A percentile compares a stretch with the other conserved stretches of the same genome.
Evolutionary conservation across 1,140 invertebrate species (phyloP).

Genomic region (Heliconius nattereri): DNA sequence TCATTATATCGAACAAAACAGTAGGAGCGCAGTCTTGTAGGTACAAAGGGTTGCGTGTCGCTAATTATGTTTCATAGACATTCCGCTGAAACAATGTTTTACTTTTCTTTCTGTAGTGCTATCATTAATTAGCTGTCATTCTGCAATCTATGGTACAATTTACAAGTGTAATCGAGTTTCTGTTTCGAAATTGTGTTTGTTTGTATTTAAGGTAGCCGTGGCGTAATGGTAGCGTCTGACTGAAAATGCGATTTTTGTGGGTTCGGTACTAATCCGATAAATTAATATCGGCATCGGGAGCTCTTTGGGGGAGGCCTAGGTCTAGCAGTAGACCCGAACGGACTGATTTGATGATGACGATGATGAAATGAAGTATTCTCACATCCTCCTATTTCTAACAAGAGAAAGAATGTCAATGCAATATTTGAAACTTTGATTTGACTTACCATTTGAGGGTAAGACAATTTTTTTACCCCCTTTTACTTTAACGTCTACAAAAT

Average conservation of each 20-base stretch:
- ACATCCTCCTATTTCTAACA: too few relatives aligned
- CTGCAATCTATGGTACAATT: neutral
- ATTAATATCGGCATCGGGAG: too few relatives aligned
- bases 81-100: neutral
- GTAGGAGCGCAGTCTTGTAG: neutral
- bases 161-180: slow-evolving; percentile 1
- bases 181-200: neutral
- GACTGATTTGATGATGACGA: too few relatives aligned
- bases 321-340: too few relatives aligned
- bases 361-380: too few relatives aligned
- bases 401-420: too few relatives aligned
- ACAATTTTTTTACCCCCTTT: too few relatives aligned
- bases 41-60: neutral
- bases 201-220: neutral
- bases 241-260: neutral
- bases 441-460: too few relatives aligned
- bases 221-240: neutral
- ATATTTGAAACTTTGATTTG: too few relatives aligned
- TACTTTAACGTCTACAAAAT: too few relatives aligned
- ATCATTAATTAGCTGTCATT: slow-evolving; percentile 8
- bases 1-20: neutral
- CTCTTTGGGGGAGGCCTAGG: too few relatives aligned
- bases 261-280: too few relatives aligned
- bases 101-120: neutral
- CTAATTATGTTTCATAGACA: neutral